Base-by-base conservation (phyloP, 2,888 invertebrate species). In the Villa cingulata region DNA sequence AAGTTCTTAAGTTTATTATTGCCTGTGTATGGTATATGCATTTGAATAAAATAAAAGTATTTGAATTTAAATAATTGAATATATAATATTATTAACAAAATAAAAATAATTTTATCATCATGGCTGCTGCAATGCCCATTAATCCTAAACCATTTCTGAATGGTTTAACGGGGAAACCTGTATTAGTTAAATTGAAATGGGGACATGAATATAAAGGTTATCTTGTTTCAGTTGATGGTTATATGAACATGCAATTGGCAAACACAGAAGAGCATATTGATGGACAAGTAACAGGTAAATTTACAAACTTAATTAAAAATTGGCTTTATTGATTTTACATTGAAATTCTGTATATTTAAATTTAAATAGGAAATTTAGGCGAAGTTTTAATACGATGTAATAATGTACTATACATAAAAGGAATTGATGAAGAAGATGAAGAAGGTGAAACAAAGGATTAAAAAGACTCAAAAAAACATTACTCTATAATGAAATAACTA, bases 131-230 rank as follows among this genome's bases (percentile, higher is more conserved):
- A 70, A 90, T 92, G 86, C 94, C 94, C 57, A 86, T 97, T 65
- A 98, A 98, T 72, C 98, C 98, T 5, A 98, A 98, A 76, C 98
- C 98, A 52, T 99, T 96, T 71, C 75, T 98, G 46, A 98, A 98
- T 75, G 89, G 90, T 63, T 76, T 99, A 42, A 97, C 96, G 2
- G 98, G 98, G 16, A 98, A 98, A 73, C 85, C 94, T 38, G 95
- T 98, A 37, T 81, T 96, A 68, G 95, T 97, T 3, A 97, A 97
- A 71, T 74, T 98, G 52, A 98, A 98, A 68, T 98, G 98, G 98
- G 97, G 98, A 29, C 97, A 97, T 70, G 97, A 98, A 70, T 98
- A 99, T 70, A 95, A 95, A 77, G 98, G 98, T 15, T 87, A 91
- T 58, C 73, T 99, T 34, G 97, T 98, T 0, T 96, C 97, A 4